Conservation (phyloP, 2,797 vertebrate species). For the Xiphorhynchus erythropygius region DNA sequence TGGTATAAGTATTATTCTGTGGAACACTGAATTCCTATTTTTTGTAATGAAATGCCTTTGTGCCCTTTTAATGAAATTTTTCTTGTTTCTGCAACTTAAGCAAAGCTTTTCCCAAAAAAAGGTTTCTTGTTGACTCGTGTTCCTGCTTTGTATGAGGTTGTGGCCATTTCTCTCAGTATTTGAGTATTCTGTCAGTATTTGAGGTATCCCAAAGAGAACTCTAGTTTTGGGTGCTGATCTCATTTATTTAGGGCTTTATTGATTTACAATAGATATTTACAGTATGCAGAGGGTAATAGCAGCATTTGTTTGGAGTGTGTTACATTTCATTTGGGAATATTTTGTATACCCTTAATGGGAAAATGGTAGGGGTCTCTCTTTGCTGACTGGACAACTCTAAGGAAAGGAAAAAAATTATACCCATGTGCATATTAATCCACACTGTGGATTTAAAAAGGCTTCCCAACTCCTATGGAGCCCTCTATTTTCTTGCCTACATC, state of each 20-base stretch:
- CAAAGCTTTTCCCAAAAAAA: background rate
- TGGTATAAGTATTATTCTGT: background rate
- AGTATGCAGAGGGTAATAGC: background rate
- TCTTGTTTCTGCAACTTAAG: background rate
- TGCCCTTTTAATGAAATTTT: background rate
- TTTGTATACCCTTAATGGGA: background rate
- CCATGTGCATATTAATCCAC: accelerated
- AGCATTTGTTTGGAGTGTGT: background rate
- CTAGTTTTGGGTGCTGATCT: background rate
- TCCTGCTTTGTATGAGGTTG: background rate
- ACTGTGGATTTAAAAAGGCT: background rate
- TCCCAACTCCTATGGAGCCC: accelerated
- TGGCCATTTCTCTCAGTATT: too few relatives aligned
- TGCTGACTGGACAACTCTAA: background rate
- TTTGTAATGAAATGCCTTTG: background rate
- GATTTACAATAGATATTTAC: background rate
- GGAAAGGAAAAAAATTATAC: background rate
- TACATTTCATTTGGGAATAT: background rate
- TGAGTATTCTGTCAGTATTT: too few relatives aligned
- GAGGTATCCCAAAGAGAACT: background rate
- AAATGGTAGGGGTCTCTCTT: background rate
- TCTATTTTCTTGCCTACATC: background rate
- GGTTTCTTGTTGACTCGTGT: background rate
- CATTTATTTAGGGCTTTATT: background rate
- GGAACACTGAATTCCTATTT: background rate